These are phyloP conservation scores for Phalacrocorax aristotelis DNA, from an alignment of 2,113 vertebrate genomes.

Conservation along the genomic window DNA sequence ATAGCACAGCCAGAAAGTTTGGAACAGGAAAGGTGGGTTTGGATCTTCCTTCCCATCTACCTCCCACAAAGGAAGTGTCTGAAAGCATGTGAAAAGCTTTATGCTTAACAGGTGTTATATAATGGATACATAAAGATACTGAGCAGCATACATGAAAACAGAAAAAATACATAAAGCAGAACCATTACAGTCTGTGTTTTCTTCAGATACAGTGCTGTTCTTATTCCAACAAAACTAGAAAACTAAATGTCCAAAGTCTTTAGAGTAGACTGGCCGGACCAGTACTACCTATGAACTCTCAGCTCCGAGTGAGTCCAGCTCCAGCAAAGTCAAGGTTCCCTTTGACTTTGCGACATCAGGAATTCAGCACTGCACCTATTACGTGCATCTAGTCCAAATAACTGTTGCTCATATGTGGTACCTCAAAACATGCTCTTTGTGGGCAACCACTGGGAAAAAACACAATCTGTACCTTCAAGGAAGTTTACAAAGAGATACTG, in stretches of 20 bases:
- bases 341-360: background rate
- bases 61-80: background rate
- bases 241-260: slow-evolving; percentile 13
- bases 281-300: background rate
- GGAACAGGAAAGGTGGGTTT: background rate
- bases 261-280: background rate
- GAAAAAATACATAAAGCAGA: slow-evolving; percentile 48
- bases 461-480: background rate
- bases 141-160: slow-evolving; percentile 62
- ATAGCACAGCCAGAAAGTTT: background rate
- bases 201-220: slow-evolving; percentile 48
- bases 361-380: background rate
- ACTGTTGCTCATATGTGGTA: background rate
- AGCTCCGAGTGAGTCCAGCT: background rate
- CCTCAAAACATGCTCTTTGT: background rate
- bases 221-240: background rate
- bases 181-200: slow-evolving; percentile 52
- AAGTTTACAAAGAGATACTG: slow-evolving; percentile 10
- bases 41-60: background rate
- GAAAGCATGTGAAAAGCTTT: background rate
- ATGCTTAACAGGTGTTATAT: background rate
- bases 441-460: background rate
- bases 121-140: background rate
- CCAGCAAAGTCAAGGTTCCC: background rate
- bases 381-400: background rate